Conservation (phyloP, 1,140 invertebrate genomes). For the Melitaea cinxia region DNA sequence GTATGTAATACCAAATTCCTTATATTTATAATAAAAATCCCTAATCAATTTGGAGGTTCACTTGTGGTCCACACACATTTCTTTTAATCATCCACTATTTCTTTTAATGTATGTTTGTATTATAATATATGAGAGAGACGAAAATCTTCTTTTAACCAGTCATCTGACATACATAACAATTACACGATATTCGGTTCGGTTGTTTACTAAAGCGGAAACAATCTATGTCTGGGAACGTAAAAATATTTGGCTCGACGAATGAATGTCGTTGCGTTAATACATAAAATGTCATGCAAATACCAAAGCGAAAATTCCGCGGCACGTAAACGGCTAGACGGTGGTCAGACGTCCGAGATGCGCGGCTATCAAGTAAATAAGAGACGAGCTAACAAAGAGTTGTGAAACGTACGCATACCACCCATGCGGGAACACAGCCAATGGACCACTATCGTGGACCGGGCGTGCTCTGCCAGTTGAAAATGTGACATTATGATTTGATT, state of each 20-base stretch:
- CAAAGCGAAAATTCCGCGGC: constrained; percentile 66
- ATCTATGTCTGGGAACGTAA: constrained; percentile 58
- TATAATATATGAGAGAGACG: background rate
- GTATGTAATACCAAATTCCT: too few species aligned
- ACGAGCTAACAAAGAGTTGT: constrained; percentile 68
- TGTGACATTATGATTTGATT: constrained; percentile 45
- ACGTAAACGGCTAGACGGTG: constrained; percentile 72
- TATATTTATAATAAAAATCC: too few species aligned
- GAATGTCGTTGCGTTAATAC: constrained; percentile 57
- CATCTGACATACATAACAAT: constrained; percentile 2
- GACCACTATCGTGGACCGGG: constrained; percentile 45
- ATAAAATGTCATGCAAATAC: constrained; percentile 63
- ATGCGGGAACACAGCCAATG: constrained; percentile 67
- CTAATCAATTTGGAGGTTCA: too few species aligned
- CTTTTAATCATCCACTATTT: too few species aligned
- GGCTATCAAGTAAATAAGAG: constrained; percentile 58
- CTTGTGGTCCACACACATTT: too few species aligned
- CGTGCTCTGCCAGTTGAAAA: constrained; percentile 42
- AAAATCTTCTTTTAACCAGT: constrained; percentile 5
- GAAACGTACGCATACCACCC: constrained; percentile 58
- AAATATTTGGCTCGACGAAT: constrained; percentile 67
- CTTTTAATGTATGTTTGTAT: too few species aligned
- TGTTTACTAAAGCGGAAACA: constrained; percentile 37
- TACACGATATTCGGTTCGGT: constrained; percentile 5
- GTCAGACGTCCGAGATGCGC: constrained; percentile 58